Evolutionary conservation across 2,113 vertebrate genomes (phyloP), one percentile per base, ranked within the genome.

Genomic region (Hippocampus abdominalis): DNA sequence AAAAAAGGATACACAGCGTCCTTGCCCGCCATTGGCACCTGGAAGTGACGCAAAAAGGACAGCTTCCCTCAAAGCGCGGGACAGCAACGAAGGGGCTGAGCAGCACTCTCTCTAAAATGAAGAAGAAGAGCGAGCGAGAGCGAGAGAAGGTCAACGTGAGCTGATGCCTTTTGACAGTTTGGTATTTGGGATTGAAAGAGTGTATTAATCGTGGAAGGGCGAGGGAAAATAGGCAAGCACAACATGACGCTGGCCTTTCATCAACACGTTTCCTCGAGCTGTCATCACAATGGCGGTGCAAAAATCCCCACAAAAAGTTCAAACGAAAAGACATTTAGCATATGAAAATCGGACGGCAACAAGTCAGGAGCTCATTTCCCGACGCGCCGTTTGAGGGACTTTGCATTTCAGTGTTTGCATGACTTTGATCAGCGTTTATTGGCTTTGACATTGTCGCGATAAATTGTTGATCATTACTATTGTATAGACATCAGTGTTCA

Each of bases 151-250:
- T 10, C 4, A 61, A 61, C 36, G 59, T 61, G 59, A 61, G 59
- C 59, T 61, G 59, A 61, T 61, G 59, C 16, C 59, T 61, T 61
- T 21, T 61, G 59, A 61, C 59, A 61, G 59, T 61, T 36, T 61
- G 59, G 59, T 61, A 61, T 61, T 61, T 36, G 59, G 16, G 18
- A 61, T 61, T 61, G 59, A 61, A 61, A 61, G 59, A 29, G 29
- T 61, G 29, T 61, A 61, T 39, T 61, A 61, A 61, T 61, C 59
- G 36, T 61, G 59, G 59, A 36, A 61, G 27, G 59, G 18, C 20
- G 59, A 36, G 49, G 18, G 8, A 36, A 36, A 61, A 61, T 36
- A 36, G 27, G 20, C 59, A 61, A 61, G 32, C 25, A 36, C 59
- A 61, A 61, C 59, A 61, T 3, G 16, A 61, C 8, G 29, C 59